Percentiles rank a stretch among this genome's conserved stretches.
Evolutionary conservation across 1,140 invertebrate genomes (phyloP).

Genomic region (Dendroctonus valens): DNA sequence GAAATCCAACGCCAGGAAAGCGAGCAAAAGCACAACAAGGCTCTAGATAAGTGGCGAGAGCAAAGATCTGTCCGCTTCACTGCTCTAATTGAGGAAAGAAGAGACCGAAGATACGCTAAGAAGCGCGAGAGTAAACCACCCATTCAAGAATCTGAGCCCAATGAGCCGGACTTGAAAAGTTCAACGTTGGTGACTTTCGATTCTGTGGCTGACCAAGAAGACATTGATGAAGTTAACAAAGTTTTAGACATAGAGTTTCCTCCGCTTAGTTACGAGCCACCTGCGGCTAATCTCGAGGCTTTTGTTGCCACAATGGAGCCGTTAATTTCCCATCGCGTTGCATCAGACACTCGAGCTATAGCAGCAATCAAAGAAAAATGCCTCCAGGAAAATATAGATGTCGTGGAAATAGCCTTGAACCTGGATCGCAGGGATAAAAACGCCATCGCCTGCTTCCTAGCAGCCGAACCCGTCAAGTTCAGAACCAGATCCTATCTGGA

Average conservation of each 20-base stretch:
- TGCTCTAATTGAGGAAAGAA: constrained; percentile 37
- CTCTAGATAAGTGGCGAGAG: constrained; percentile 38
- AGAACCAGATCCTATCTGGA: constrained; percentile 56
- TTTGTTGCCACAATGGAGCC: constrained; percentile 50
- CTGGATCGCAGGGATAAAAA: constrained; percentile 46
- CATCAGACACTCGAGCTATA: constrained; percentile 44
- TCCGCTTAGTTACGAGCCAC: constrained; percentile 50
- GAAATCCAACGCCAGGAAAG: constrained; percentile 44
- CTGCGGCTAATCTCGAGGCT: constrained; percentile 54
- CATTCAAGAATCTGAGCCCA: constrained; percentile 24
- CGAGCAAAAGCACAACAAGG: constrained; percentile 43
- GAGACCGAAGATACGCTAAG: constrained; percentile 37
- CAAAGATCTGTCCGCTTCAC: constrained; percentile 38
- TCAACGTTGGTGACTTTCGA: constrained; percentile 41
- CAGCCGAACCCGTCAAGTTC: constrained; percentile 49
- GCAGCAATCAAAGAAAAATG: constrained; percentile 51
- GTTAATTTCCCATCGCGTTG: constrained; percentile 52
- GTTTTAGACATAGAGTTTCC: constrained; percentile 46
- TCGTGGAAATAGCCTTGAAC: constrained; percentile 49
- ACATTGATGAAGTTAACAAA: constrained; percentile 39
- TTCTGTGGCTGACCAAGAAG: constrained; percentile 44
- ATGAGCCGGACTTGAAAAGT: constrained; percentile 12
- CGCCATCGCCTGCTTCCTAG: constrained; percentile 44
- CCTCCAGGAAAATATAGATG: constrained; percentile 52
- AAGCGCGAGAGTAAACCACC: constrained; percentile 27